Conservation (phyloP, 2,888 invertebrate genomes). For the Helicoverpa assulta region DNA sequence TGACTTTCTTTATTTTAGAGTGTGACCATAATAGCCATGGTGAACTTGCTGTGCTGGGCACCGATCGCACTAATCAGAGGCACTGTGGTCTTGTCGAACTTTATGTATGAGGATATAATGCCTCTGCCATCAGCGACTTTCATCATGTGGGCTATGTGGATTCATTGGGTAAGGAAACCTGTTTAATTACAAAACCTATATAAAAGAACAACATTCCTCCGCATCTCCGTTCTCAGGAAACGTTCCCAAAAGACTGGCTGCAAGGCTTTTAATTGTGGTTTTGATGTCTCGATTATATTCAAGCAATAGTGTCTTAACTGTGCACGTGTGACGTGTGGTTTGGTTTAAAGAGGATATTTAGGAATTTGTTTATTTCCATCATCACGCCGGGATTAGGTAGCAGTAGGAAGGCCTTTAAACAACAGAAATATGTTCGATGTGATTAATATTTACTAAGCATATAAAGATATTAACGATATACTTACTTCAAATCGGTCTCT, state of each 20-base stretch:
- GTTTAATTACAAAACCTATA: neutral
- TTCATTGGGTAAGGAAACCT: constrained; percentile 73
- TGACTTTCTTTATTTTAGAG: constrained; percentile 71
- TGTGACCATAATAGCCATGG: constrained; percentile 70
- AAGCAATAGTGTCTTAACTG: no score
- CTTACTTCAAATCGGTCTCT: neutral
- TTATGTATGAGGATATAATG: constrained; percentile 63
- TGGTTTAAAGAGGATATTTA: no score
- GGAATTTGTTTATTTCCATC: no score
- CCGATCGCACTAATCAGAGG: constrained; percentile 79
- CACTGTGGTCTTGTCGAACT: constrained; percentile 73
- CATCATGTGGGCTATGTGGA: constrained; percentile 76
- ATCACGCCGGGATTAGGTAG: no score
- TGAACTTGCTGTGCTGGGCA: constrained; percentile 81
- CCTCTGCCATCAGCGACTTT: constrained; percentile 67
- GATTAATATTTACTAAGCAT: neutral
- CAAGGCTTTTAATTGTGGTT: neutral
- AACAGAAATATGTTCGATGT: no score
- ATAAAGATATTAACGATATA: no score
- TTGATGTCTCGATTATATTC: no score
- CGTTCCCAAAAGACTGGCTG: no score
- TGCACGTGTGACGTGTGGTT: no score
- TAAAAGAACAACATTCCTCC: no score
- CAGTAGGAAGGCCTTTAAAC: no score
- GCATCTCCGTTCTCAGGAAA: no score